phyloP scores from a whole-genome alignment of 2,113 vertebrate species.

The Carollia perspicillata region DNA sequence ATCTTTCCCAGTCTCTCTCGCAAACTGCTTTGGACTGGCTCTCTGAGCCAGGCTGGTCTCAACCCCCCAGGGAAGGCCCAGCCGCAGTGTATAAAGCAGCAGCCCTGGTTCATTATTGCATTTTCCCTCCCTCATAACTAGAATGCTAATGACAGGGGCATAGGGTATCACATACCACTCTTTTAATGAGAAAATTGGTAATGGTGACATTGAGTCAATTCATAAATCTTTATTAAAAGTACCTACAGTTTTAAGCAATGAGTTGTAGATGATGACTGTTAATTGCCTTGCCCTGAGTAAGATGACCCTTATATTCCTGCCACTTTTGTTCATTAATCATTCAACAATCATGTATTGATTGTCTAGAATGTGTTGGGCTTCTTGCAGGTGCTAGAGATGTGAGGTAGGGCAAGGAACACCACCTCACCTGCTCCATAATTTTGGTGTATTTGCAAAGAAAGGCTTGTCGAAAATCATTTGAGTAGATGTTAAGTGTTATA shows the following conservation, averaged over 20 bases:
- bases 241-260: not conserved
- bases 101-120: not conserved
- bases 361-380: not conserved
- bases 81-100: not conserved
- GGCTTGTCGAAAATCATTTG: not conserved
- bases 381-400: not conserved
- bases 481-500: not conserved
- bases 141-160: not conserved
- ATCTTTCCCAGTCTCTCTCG: not conserved
- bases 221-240: slow-evolving; percentile 39
- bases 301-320: not conserved
- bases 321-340: not conserved
- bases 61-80: not conserved
- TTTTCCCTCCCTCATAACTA: not conserved
- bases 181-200: slow-evolving; percentile 14
- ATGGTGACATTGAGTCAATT: slow-evolving; percentile 27
- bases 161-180: not conserved
- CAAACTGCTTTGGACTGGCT: not conserved
- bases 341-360: not conserved
- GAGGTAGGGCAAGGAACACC: not conserved
- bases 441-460: not conserved
- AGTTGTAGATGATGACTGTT: not conserved
- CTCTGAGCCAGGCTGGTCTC: not conserved
- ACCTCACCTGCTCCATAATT: not conserved
- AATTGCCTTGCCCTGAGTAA: not conserved